A percentile compares a stretch with the other conserved stretches of the same genome.
phyloP scores from a whole-genome alignment of 2,113 vertebrate genomes.

The Climacteris rufus region DNA sequence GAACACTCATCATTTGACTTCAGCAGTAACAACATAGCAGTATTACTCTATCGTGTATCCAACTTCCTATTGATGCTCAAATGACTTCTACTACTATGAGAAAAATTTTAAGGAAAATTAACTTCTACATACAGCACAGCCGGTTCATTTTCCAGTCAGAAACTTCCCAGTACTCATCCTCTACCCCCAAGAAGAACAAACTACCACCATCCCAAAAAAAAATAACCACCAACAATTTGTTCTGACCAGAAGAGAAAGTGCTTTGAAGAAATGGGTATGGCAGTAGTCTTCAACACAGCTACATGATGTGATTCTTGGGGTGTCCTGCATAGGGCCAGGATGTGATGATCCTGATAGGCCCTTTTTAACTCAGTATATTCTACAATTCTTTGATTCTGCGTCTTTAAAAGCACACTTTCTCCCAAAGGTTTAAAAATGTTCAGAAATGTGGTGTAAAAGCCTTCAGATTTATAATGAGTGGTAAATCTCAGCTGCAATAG shows the following conservation, averaged over 20 bases:
- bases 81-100: background rate
- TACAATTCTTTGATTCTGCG: background rate
- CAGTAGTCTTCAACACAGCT: background rate
- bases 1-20: background rate
- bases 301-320: background rate
- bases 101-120: background rate
- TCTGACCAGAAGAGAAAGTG: background rate
- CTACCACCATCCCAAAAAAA: rapidly evolving
- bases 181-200: background rate
- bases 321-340: background rate
- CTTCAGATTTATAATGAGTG: background rate
- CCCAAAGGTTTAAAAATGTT: background rate
- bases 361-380: background rate
- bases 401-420: background rate
- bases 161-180: rapidly evolving
- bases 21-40: background rate
- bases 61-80: rapidly evolving
- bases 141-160: background rate
- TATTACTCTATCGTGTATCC: background rate
- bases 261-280: background rate
- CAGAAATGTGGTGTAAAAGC: background rate
- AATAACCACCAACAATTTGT: background rate
- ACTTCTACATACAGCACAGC: background rate
- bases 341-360: no score
- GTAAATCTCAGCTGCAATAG: background rate